These are phyloP conservation scores for Chrysotoxum bicinctum DNA, from an alignment of 2,888 invertebrate genomes.

Conservation along the genomic window DNA sequence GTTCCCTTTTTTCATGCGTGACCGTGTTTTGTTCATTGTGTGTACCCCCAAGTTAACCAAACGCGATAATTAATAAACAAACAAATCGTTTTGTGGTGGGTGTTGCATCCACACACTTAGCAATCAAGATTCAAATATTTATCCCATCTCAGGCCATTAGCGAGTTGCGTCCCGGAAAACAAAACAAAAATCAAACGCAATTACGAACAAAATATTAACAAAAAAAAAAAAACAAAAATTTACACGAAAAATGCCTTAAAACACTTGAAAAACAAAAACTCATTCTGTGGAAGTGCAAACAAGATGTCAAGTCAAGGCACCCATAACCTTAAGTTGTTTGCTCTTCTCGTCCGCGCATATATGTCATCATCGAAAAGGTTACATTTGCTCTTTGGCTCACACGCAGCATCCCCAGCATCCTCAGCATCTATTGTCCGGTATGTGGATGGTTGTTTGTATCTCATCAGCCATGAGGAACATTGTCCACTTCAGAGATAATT, in stretches of 20 bases:
- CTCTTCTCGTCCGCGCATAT: slow-evolving; percentile 26
- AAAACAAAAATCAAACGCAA: slow-evolving; percentile 36
- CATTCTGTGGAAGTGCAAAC: slow-evolving; percentile 67
- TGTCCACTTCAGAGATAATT: slow-evolving; percentile 72
- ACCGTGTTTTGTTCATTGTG: slow-evolving; percentile 14
- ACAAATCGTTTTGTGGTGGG: slow-evolving; percentile 65
- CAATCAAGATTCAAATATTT: slow-evolving; percentile 53
- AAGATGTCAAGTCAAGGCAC: slow-evolving; percentile 43
- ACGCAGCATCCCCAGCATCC: slow-evolving; percentile 53
- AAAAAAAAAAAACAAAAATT: slow-evolving; percentile 17
- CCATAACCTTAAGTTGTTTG: slow-evolving; percentile 38
- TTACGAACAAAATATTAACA: slow-evolving; percentile 23
- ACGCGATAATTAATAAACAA: slow-evolving; percentile 67
- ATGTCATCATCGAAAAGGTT: slow-evolving; percentile 64
- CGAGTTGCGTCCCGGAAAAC: slow-evolving; percentile 58
- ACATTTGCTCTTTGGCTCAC: slow-evolving; percentile 52
- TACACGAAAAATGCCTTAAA: slow-evolving; percentile 57
- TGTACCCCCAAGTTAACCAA: slow-evolving; percentile 37
- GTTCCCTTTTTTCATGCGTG: slow-evolving; percentile 4
- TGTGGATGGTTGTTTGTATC: slow-evolving; percentile 20
- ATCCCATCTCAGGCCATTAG: slow-evolving; percentile 67
- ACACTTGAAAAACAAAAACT: slow-evolving; percentile 64
- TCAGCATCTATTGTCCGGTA: slow-evolving; percentile 23
- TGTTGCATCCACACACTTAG: slow-evolving; percentile 49
- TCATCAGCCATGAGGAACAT: slow-evolving; percentile 46